A percentile compares a stretch with the other conserved stretches of the same genome.
Conservation (phyloP, 30 jellyfish, hydroid and myxozoan genomes). For the Hydractinia symbiolongicarpus region DNA sequence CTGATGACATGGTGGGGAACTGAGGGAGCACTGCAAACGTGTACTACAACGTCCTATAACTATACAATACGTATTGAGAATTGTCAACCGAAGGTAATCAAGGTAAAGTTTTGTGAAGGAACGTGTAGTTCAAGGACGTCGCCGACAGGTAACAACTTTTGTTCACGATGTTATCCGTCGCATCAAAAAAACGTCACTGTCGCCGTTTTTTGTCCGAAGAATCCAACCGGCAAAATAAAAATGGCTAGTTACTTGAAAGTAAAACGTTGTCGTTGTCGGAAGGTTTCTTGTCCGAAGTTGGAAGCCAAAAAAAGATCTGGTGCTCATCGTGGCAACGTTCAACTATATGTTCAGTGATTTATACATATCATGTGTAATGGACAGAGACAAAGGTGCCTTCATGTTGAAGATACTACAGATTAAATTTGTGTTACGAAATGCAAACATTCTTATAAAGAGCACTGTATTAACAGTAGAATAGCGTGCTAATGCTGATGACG, state of each 20-base stretch:
- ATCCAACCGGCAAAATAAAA: not conserved
- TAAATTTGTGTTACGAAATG: not conserved
- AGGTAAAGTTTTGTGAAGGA: conserved; percentile 10
- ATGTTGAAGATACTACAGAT: not conserved
- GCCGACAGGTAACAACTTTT: not conserved
- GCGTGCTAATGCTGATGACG: too few relatives aligned
- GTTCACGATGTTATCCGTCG: conserved; percentile 16
- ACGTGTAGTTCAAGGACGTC: conserved; percentile 14
- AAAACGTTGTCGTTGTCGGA: conserved; percentile 18
- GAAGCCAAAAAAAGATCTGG: not conserved
- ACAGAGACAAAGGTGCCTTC: not conserved
- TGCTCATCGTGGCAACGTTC: not conserved
- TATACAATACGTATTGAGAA: conserved; percentile 4
- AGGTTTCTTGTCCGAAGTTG: not conserved
- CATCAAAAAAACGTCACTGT: not conserved
- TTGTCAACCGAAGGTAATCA: conserved; percentile 11
- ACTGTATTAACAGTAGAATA: too few relatives aligned
- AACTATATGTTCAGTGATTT: not conserved
- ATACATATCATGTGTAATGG: not conserved
- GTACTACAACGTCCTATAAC: not conserved
- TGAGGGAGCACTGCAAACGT: not conserved
- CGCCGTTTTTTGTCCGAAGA: not conserved
- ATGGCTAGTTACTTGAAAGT: not conserved
- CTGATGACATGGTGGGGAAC: too few relatives aligned
- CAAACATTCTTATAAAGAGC: too few relatives aligned